Evolutionary conservation across 2,797 vertebrate genomes (phyloP).

Genomic region (Cyclura pinguis): DNA sequence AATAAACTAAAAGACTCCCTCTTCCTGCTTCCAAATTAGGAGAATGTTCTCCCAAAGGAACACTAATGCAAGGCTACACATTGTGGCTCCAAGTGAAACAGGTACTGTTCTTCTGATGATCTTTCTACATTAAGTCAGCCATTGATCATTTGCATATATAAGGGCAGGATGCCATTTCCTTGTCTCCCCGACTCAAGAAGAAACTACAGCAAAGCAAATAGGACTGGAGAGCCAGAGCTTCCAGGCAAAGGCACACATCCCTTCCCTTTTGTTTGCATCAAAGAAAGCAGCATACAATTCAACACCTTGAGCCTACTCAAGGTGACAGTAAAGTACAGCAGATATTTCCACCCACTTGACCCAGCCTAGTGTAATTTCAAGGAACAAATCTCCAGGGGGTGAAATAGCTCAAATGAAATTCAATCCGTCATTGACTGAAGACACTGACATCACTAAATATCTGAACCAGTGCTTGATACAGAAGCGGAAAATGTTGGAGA

Average conservation of each 20-base stretch:
- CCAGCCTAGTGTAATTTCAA: background rate
- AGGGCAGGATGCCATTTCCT: slow-evolving; percentile 11
- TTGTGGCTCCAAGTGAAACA: slow-evolving; percentile 27
- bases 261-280: background rate
- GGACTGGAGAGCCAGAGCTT: slow-evolving; percentile 7
- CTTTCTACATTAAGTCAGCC: slow-evolving; percentile 34
- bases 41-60: slow-evolving; percentile 28
- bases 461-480: slow-evolving; percentile 6
- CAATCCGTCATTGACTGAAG: background rate
- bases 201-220: slow-evolving; percentile 33
- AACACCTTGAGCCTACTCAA: background rate
- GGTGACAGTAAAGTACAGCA: background rate
- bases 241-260: background rate
- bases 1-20: slow-evolving; percentile 39
- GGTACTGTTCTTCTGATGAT: background rate
- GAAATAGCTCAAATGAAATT: slow-evolving; percentile 13
- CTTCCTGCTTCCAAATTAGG: slow-evolving; percentile 6
- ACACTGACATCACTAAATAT: slow-evolving; percentile 7
- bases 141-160: slow-evolving; percentile 24
- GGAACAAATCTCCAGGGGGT: background rate
- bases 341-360: background rate
- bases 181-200: slow-evolving; percentile 32
- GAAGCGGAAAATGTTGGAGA: background rate
- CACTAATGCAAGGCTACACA: slow-evolving; percentile 26
- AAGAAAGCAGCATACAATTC: slow-evolving; percentile 14